phyloP scores from a whole-genome alignment of 2,797 vertebrate species.

The Sandelia bainsii region DNA sequence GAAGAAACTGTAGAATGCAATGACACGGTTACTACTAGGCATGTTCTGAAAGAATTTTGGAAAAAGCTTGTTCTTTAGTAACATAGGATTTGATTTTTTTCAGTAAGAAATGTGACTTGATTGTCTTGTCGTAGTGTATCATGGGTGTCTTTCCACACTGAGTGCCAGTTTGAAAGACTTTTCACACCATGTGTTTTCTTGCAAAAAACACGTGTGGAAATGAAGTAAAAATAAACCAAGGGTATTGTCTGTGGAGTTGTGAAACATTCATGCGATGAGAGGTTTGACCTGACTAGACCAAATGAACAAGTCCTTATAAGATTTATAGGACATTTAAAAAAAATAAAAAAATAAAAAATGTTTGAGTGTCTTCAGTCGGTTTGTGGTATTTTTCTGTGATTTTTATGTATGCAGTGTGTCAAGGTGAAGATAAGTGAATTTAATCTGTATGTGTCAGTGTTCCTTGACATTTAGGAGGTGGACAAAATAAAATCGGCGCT shows the following conservation, averaged over 20 bases:
- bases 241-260: slow-evolving; percentile 29
- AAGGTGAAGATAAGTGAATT: neutral
- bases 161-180: slow-evolving; percentile 2
- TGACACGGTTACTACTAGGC: neutral
- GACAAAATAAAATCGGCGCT: slow-evolving; percentile 11
- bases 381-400: neutral
- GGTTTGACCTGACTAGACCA: slow-evolving; percentile 3
- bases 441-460: neutral
- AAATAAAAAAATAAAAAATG: no score
- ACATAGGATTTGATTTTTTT: slow-evolving; percentile 4
- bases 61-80: neutral
- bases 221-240: slow-evolving; percentile 31
- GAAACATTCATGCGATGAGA: slow-evolving; percentile 25
- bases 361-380: neutral
- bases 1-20: neutral
- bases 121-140: slow-evolving; percentile 5
- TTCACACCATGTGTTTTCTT: slow-evolving; percentile 8
- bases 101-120: slow-evolving; percentile 2
- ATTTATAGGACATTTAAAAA: neutral
- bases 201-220: neutral
- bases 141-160: slow-evolving; percentile 13
- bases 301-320: neutral
- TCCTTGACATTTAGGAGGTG: neutral
- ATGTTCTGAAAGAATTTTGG: neutral
- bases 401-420: neutral